Evolutionary conservation across 2,113 vertebrate genomes (phyloP).

Genomic region (Psephotus haematonotus): DNA sequence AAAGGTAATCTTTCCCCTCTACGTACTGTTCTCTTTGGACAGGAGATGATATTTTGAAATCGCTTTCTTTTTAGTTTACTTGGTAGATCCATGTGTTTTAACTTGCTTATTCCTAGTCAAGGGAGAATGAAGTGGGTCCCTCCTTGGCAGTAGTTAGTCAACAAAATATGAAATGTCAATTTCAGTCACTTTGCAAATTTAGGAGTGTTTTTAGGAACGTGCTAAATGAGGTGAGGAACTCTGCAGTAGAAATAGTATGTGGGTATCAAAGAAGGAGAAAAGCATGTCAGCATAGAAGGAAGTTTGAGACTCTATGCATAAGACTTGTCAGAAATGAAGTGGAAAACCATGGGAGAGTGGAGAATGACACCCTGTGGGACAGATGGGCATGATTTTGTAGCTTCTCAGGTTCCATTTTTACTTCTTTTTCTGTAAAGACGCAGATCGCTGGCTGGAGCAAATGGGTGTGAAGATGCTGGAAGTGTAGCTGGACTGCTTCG

Average conservation of each 20-base stretch:
- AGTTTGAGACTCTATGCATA: background rate
- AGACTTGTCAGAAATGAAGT: background rate
- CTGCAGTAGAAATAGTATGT: background rate
- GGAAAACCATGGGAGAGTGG: background rate
- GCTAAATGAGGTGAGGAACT: background rate
- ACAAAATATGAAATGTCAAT: background rate
- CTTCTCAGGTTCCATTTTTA: background rate
- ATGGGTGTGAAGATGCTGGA: background rate
- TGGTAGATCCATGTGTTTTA: background rate
- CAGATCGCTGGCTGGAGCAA: background rate
- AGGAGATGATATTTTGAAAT: background rate
- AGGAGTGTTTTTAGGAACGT: background rate
- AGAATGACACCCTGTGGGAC: background rate
- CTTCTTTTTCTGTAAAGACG: background rate
- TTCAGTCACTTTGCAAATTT: background rate
- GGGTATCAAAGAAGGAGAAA: background rate
- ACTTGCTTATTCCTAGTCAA: background rate
- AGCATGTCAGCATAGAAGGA: background rate
- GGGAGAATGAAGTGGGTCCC: background rate
- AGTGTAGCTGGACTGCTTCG: background rate
- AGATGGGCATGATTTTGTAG: background rate
- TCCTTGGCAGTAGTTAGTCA: background rate
- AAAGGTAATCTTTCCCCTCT: background rate
- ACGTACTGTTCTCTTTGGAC: background rate
- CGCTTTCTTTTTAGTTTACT: background rate